A percentile compares a stretch with the other conserved stretches of the same genome.
Conservation (phyloP, 2,113 vertebrate species). For the Miniopterus natalensis region DNA sequence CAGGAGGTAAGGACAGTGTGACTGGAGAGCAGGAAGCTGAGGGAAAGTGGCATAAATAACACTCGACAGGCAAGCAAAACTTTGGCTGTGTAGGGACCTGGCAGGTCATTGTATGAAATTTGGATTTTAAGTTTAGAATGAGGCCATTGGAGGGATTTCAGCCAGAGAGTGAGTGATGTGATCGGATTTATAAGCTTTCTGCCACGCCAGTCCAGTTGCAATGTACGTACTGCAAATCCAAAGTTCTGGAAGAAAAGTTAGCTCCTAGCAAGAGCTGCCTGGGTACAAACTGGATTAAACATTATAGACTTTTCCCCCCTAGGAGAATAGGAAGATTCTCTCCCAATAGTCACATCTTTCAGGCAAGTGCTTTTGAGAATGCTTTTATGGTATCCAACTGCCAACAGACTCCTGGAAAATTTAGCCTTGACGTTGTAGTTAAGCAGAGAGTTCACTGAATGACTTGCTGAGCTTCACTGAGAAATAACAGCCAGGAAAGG, state of each 20-base stretch:
- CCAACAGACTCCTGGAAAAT: background rate
- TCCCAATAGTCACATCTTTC: background rate
- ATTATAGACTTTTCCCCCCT: background rate
- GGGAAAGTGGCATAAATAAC: background rate
- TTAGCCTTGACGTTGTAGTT: background rate
- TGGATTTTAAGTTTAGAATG: slow-evolving; percentile 30
- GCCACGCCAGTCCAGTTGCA: slow-evolving; percentile 37
- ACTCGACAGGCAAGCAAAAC: background rate
- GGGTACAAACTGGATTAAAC: slow-evolving; percentile 50
- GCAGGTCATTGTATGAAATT: slow-evolving; percentile 15
- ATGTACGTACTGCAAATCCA: slow-evolving; percentile 55
- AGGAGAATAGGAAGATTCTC: background rate
- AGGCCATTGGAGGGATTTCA: slow-evolving; percentile 44
- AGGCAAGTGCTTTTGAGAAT: background rate
- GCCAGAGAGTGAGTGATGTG: slow-evolving; percentile 20
- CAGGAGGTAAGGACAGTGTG: background rate
- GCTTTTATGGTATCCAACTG: background rate
- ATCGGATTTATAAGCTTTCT: slow-evolving; percentile 67
- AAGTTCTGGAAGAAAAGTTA: slow-evolving; percentile 68
- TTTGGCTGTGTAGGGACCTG: background rate
- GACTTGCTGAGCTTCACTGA: background rate
- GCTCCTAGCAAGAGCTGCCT: slow-evolving; percentile 19
- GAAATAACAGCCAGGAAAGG: slow-evolving; percentile 18
- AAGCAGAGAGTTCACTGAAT: background rate
- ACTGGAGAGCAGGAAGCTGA: background rate